Base-by-base conservation (phyloP, 2,797 vertebrate genomes). In the Phrynocephalus guinanensis region DNA sequence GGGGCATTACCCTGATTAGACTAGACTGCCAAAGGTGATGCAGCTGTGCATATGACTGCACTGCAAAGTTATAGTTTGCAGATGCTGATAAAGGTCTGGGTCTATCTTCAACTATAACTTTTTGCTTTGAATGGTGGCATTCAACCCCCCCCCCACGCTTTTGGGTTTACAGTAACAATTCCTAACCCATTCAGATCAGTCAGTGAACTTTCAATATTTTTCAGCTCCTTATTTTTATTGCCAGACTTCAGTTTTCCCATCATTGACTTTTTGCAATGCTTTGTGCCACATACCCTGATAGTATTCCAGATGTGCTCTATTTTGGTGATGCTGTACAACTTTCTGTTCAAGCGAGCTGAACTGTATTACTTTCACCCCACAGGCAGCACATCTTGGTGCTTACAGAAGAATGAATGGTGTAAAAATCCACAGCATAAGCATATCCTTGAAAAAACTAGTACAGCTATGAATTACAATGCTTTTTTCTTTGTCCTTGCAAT, bases 371-470 rank as follows among this genome's bases (percentile, higher is more conserved):
- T 6, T 82, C 82, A 88, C 33, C 28, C 1, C 44, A 18, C 33
- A 70, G 28, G 63, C 84, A 82, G 67, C 44, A 80, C 15, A 11
- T 30, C 6, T 6, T 1, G 60, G 6, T 20, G 86, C 73, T 85
- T 44, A 72, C 71, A 70, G 85, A 84, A 82, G 71, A 38, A 26
- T 79, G 82, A 52, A 84, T 83, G 91, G 50, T 38, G 38, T 67
- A 26, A 11, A 44, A 70, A 88, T 84, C 89, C 67, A 83, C 82
- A 86, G 24, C 44, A 85, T n/a, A 68, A 73, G 44, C 44, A 60
- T 33, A 50, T 77, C 77, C 73, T 88, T 82, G 84, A 86, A 78
- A 79, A 76, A 91, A n/a, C 56, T 83, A 86, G 89, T 52, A 68
- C 79, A 90, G 78, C 66, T 66, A 85, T 0, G 89, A 86, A 81